Evolutionary conservation across 1,140 invertebrate genomes (phyloP), one percentile per base, ranked within the genome.

Genomic region (Drosophila oshimai): DNA sequence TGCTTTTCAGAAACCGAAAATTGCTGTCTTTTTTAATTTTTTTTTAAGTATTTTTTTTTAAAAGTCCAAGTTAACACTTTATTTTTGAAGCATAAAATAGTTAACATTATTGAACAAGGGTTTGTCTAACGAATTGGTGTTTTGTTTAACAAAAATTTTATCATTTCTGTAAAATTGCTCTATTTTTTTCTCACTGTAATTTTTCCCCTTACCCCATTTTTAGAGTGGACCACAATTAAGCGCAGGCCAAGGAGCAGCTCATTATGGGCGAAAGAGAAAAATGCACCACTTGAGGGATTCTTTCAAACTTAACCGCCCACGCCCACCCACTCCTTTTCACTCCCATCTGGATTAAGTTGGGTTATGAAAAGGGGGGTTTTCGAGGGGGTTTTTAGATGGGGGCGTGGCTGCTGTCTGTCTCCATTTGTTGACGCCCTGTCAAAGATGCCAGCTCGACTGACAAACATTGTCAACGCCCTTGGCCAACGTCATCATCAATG

Each of bases 401-500:
- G 67, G 49, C 18, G 62, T 41, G 67, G 50, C 67, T 46, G 28
- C 60, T 75, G 80, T 60, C 71, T 65, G 47, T 68, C 51, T 62
- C 78, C 80, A 84, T 84, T 79, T 72, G 70, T 29, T 57, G 54
- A 78, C 64, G 22, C 31, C 71, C n/a, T 71, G 58, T 79, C 74
- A 64, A 79, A 67, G 57, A 18, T 54, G 67, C 37, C 68, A 39
- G 45, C 46, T 34, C 36, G 60, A 61, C 60, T 86, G 80, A 84
- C 80, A 86, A 86, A 86, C 80, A 72, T 84, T 86, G 80, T 84
- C 80, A 86, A 61, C 80, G 72, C 75, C 75, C 80, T 47, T 72
- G 80, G 74, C 71, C 65, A 74, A 84, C 80, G 80, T 80, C 80
- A 75, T 72, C 80, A 84, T 84, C 80, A 86, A 84, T 84, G 80